A percentile compares a stretch with the other conserved stretches of the same genome.
phyloP scores from a whole-genome alignment of 1,140 invertebrate species.

The Scaptomyza hsui region DNA sequence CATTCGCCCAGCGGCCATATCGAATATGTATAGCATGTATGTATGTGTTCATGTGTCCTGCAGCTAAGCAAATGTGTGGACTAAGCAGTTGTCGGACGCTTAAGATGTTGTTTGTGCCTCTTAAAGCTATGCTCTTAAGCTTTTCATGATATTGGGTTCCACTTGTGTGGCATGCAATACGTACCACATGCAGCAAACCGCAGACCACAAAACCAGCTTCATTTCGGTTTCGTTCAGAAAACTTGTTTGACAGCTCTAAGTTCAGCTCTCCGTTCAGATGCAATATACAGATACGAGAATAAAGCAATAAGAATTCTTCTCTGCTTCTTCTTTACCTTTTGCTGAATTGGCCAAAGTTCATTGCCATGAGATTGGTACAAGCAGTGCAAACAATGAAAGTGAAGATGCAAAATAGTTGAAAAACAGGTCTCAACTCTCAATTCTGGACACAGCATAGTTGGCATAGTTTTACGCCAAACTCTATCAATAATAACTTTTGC shows the following conservation, averaged over 20 bases:
- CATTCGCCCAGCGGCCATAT: conserved; percentile 58
- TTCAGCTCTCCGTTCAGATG: conserved; percentile 34
- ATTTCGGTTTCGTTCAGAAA: conserved; percentile 73
- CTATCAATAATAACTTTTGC: neutral
- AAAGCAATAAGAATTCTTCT: conserved; percentile 46
- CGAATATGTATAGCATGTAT: conserved; percentile 35
- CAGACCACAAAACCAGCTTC: conserved; percentile 57
- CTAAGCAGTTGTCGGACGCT: conserved; percentile 18
- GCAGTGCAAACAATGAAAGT: conserved; percentile 53
- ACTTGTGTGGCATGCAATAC: conserved; percentile 68
- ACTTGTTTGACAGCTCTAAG: conserved; percentile 72
- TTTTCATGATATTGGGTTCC: conserved; percentile 50
- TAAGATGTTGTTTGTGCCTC: conserved; percentile 29
- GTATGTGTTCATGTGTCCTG: conserved; percentile 44
- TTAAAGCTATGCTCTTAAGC: conserved; percentile 48
- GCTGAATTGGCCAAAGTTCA: conserved; percentile 59
- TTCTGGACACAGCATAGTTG: conserved; percentile 21
- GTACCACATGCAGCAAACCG: conserved; percentile 43
- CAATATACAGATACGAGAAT: conserved; percentile 33
- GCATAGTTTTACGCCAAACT: conserved; percentile 17
- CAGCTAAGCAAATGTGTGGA: conserved; percentile 60
- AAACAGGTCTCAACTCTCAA: conserved; percentile 47
- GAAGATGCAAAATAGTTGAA: conserved; percentile 67
- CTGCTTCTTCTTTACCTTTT: conserved; percentile 9
- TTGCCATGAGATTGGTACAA: conserved; percentile 45